Evolutionary conservation across 2,888 invertebrate species (phyloP), one percentile per base, ranked within the genome.

Genomic region (Allygus modestus): DNA sequence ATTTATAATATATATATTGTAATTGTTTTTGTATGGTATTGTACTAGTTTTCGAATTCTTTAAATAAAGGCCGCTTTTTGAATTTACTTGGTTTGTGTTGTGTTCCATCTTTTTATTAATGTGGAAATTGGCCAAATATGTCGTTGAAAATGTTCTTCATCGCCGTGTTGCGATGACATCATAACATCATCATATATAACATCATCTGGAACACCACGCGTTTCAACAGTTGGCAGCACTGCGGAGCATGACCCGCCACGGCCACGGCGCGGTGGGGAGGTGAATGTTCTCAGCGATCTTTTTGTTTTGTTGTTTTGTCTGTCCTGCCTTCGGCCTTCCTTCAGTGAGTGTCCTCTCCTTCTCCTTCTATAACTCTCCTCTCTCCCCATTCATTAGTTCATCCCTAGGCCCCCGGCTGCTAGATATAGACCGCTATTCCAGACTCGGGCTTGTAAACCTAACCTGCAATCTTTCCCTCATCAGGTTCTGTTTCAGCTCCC

Each of bases 261-360:
- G 54, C 54, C 54, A 54, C 4, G 20, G 54, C 54, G 54, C 54
- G 54, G 54, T 17, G 28, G 77, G 77, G 77, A 77, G 77, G 77
- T 77, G 77, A 77, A 77, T 17, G 77, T 51, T 43, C 77, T 77
- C 51, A 7, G 43, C 51, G 51, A 23, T 65, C 65, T 9, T 65
- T 37, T 77, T 77, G 77, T 77, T 77, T 77, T 77, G 77, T 77
- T 46, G 77, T 77, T 77, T 77, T 77, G 77, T 77, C 77, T 77
- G 77, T 51, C 51, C 46, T 73, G 73, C 73, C 41, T 41, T 77
- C 77, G 77, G 77, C 77, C 51, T 77, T 77, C 77, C 77, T 77
- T 23, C 46, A 77, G 77, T 77, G 77, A 77, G 77, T 77, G 77
- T 43, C 51, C 77, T 77, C 77, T 43, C 12, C 41, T 43, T 23